Base-by-base conservation (phyloP, 2,888 invertebrate genomes). In the Agrochola litura region DNA sequence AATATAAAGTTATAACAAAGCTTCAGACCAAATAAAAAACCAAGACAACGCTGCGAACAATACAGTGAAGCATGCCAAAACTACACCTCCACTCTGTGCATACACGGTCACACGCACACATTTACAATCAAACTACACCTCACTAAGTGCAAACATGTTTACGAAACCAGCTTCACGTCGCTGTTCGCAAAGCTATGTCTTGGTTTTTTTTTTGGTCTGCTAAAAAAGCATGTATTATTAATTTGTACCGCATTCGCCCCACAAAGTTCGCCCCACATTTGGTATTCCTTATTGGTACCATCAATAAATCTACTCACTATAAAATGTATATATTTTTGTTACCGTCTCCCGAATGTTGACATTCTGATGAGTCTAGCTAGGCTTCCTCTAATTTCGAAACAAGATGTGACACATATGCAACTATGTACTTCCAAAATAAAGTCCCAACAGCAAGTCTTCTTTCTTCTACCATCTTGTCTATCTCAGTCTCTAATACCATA, bases 401-500 rank as follows among this genome's bases (percentile, higher is more conserved):
- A 49, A 63, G 30, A 46, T 22, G n/a, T 16, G 22, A 22, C 52
- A 52, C 2, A 19, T 52, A 52, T 52, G 52, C 19, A 52, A 19
- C 49, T 19, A 52, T 19, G 19, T 52, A 52, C 19, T 25, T 19
- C 43, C 8, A 25, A 16, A 63, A n/a, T 16, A 8, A 8, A n/a
- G 10, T 43, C 6, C 22, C 9, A n/a, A 30, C 3, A 10, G 41
- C 9, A 76, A 49, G 4, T 30, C 6, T 37, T 5, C 25, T 58
- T 66, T 71, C 43, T 49, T 61, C 46, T 9, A 79, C 30, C 37
- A 49, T 64, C 30, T 41, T 65, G 14, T 74, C 72, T 66, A 83
- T 77, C 74, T 66, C 73, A 58, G 68, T 70, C 9, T 41, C 52
- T 70, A 67, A 69, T 66, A 49, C 75, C 69, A 74, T 70, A 79